Evolutionary conservation across 2,797 vertebrate species (phyloP), one percentile per base, ranked within the genome.

Genomic region (Cynodonichthys magdalenae): DNA sequence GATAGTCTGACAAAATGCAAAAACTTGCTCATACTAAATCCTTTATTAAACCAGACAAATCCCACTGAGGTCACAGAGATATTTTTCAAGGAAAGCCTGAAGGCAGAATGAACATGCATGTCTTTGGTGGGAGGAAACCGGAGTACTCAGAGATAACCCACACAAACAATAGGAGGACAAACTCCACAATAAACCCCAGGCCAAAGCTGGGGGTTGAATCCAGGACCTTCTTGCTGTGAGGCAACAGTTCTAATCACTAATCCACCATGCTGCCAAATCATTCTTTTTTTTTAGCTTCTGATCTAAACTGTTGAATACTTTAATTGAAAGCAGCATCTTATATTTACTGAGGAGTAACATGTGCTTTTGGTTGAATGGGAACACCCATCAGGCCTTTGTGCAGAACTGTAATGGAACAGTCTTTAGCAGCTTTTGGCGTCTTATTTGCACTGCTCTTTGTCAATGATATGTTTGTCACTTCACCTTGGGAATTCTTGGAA

Each of bases 331-430:
- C 14, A 20, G 11, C 12, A 29, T 53, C 9, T 56, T 55, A 2
- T 20, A 12, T 15, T 59, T 1, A 59, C 15, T 58, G 31, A 52
- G 3, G 1, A 20, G 51, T 44, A 19, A 19, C 11, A 10, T 52
- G 49, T 60, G n/a, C 49, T 39, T n/a, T 1, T 52, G 51, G 60
- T 52, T 31, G 2, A 59, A 44, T 44, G 49, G 14, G 41, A 69
- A 58, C 51, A 31, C 49, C 14, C 24, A 2, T 51, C 12, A 69
- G 49, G 50, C 39, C 6, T 11, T 28, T 31, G 7, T 36, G 11
- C 39, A 58, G 12, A 24, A 47, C 24, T 58, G n/a, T 52, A 39
- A n/a, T 18, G 71, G 41, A 8, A 15, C 20, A 8, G 20, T 59
- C 3, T 68, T 42, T 59, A 31, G 27, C 18, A 3, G 3, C 28